Evolutionary conservation across 2,797 vertebrate genomes (phyloP), one percentile per base, ranked within the genome.

Genomic region (Acanthurus tractus): DNA sequence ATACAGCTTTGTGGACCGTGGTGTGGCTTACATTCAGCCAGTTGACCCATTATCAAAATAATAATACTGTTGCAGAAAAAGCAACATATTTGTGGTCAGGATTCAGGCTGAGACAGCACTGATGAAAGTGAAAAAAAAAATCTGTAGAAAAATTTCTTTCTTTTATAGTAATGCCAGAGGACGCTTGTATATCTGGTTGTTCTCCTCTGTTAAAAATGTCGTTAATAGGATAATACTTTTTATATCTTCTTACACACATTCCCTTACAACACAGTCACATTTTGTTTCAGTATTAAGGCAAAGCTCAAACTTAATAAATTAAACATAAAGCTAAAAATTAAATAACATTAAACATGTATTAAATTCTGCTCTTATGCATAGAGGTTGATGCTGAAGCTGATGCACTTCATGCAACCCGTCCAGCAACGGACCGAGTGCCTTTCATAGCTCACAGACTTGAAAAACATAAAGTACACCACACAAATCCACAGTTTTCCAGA

Each of bases 241-340:
- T 18, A 49, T 25, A 40, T 10, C 34, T 44, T 17, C 20, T 22
- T 29, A 40, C 48, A 55, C 17, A 25, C 5, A 14, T 53, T 53
- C 4, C 46, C 15, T 50, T 1, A 36, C 45, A 45, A 10, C 29
- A 34, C 29, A 34, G 29, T 34, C 29, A 34, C 29, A 34, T 34
- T 34, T 34, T 44, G 13, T 20, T 22, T 48, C n/a, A 67, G 10
- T 44, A 7, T 40, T 13, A 0, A 7, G 13, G 14, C 1, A 50
- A 48, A 64, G 29, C 74, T 62, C 29, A 55, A 63, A 69, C 34
- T 29, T 46, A 34, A 3, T 59, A 11, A 11, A 46, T 23, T 15
- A n/a, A 45, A 34, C 2, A 44, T 74, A 38, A 54, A 4, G 0
- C 34, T 22, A 18, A 42, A 25, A 48, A 55, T 58, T 10, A 59